These are phyloP conservation scores for Lonchura striata DNA, from an alignment of 2,113 vertebrate species.

Conservation along the genomic window DNA sequence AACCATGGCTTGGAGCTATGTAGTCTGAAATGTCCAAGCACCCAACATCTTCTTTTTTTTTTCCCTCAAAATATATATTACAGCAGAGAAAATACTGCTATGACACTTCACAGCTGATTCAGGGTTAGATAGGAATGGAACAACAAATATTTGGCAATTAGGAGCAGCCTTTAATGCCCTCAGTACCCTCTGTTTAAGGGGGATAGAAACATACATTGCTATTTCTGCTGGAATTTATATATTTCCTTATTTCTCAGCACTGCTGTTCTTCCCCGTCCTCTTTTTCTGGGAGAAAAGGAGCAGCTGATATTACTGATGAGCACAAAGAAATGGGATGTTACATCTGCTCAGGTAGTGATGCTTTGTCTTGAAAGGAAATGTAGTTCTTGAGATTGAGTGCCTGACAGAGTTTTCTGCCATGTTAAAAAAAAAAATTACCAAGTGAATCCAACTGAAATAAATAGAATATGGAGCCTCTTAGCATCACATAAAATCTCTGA, in stretches of 20 bases:
- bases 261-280: not conserved
- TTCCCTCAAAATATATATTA: not conserved
- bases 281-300: not conserved
- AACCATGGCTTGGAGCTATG: not conserved
- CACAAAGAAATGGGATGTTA: not conserved
- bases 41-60: rapidly evolving
- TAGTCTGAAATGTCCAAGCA: not conserved
- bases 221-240: not conserved
- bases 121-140: not conserved
- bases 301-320: not conserved
- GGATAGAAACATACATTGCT: not conserved
- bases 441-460: not conserved
- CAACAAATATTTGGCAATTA: not conserved
- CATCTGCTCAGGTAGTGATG: not conserved
- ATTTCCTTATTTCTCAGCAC: not conserved
- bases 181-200: not conserved
- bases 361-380: not conserved
- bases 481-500: not conserved
- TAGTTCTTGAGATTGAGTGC: not conserved
- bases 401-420: not conserved
- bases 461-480: not conserved
- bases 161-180: not conserved
- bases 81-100: not conserved
- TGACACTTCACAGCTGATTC: not conserved
- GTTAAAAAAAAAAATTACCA: not conserved